phyloP scores from a whole-genome alignment of 2,888 invertebrate species.

The Phyllotreta striolata region DNA sequence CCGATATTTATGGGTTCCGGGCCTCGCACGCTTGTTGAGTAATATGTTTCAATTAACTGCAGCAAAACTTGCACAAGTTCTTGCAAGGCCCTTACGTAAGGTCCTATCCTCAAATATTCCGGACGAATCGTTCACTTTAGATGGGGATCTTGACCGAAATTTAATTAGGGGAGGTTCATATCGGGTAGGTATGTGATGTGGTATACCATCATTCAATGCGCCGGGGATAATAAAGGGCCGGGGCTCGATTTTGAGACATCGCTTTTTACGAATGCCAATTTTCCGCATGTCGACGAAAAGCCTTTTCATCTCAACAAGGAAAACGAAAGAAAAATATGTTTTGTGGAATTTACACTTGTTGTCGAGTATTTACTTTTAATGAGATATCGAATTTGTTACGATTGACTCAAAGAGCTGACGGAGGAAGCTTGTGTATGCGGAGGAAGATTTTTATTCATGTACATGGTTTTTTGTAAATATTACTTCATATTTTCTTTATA shows the following conservation, averaged over 20 bases:
- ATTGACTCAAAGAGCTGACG: too few species aligned
- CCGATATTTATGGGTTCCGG: too few species aligned
- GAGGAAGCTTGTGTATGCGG: too few species aligned
- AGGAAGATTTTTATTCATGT: too few species aligned
- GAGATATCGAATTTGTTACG: too few species aligned
- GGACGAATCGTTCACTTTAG: constrained; percentile 6
- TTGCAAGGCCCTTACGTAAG: constrained; percentile 7
- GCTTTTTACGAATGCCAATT: neutral
- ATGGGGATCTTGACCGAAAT: constrained; percentile 13
- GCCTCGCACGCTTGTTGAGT: neutral
- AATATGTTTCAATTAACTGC: constrained; percentile 15
- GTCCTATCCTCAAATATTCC: constrained; percentile 15
- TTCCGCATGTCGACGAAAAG: neutral
- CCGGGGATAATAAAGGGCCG: constrained; percentile 1
- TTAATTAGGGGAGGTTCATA: constrained; percentile 12
- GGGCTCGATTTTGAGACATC: neutral
- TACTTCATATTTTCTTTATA: too few species aligned
- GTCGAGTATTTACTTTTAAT: too few species aligned
- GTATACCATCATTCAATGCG: constrained; percentile 1
- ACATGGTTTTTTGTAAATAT: too few species aligned
- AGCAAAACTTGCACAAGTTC: constrained; percentile 15
- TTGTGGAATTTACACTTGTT: too few species aligned
- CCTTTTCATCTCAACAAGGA: too few species aligned
- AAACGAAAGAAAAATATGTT: too few species aligned
- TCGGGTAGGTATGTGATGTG: constrained; percentile 9